Percentiles rank a stretch among this genome's conserved stretches.
Conservation (phyloP, 2,797 vertebrate species). For the Clamator glandarius region DNA sequence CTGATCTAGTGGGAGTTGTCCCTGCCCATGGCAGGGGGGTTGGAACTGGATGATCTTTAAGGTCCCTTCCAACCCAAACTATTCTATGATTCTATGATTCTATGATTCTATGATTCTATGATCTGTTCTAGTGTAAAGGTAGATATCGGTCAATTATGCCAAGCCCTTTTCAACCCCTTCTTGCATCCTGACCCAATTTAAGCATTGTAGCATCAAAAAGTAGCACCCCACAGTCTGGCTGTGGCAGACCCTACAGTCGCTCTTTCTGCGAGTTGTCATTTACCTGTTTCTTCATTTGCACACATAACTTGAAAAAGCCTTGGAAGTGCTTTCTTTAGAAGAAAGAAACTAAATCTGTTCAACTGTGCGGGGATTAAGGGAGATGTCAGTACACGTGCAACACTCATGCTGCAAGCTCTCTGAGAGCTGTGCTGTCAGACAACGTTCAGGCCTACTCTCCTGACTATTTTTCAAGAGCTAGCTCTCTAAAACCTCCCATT, state of each 20-base stretch:
- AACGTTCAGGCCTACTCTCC: not conserved
- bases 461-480: constrained; percentile 15
- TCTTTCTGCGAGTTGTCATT: not conserved
- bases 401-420: not conserved
- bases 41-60: too few relatives aligned
- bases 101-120: too few relatives aligned
- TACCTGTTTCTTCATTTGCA: not conserved
- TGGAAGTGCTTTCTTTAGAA: not conserved
- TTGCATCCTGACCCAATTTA: not conserved
- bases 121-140: not conserved
- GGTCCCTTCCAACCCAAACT: too few relatives aligned
- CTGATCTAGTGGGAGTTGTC: too few relatives aligned
- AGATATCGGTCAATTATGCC: not conserved
- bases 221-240: not conserved
- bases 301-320: not conserved
- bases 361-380: not conserved
- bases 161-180: not conserved
- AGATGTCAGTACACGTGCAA: not conserved
- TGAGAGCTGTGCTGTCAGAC: not conserved
- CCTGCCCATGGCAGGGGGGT: too few relatives aligned
- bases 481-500: not conserved
- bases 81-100: too few relatives aligned
- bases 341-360: not conserved
- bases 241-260: fast-evolving
- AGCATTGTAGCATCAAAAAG: not conserved